A percentile compares a stretch with the other conserved stretches of the same genome.
Conservation (phyloP, 1,140 invertebrate species). For the Dendroctonus ponderosae region DNA sequence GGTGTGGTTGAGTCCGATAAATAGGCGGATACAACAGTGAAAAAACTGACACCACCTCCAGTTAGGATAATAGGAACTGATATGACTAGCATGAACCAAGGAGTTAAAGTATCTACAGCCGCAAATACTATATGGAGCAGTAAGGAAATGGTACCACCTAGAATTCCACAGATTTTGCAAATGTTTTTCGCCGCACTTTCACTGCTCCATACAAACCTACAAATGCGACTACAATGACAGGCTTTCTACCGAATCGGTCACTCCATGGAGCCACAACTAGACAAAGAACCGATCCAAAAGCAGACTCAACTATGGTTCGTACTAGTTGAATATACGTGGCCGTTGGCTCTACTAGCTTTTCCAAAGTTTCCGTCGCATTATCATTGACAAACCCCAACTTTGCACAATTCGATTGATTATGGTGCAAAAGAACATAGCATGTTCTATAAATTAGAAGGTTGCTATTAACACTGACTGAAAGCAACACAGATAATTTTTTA, state of each 20-base stretch:
- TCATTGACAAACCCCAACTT: constrained; percentile 54
- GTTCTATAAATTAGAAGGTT: constrained; percentile 58
- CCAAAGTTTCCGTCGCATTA: constrained; percentile 55
- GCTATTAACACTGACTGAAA: constrained; percentile 55
- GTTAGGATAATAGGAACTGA: constrained; percentile 33
- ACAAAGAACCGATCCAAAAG: constrained; percentile 62
- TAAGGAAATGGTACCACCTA: constrained; percentile 28
- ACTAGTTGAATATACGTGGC: constrained; percentile 59
- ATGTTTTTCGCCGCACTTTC: background rate
- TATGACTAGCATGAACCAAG: constrained; percentile 40
- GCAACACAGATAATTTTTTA: constrained; percentile 8
- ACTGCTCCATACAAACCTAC: constrained; percentile 6
- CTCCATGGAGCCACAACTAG: constrained; percentile 73
- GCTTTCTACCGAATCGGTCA: constrained; percentile 70
- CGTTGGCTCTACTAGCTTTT: constrained; percentile 62
- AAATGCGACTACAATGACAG: constrained; percentile 55
- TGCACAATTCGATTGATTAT: constrained; percentile 55
- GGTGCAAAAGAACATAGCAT: constrained; percentile 53
- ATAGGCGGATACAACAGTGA: constrained; percentile 38
- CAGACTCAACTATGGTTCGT: constrained; percentile 59
- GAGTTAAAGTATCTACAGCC: constrained; percentile 34
- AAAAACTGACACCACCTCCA: constrained; percentile 39
- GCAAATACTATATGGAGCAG: constrained; percentile 29
- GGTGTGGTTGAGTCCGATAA: constrained; percentile 37
- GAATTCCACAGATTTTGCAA: constrained; percentile 10